These are phyloP conservation scores for Copidosoma aretas DNA, from an alignment of 2,888 invertebrate species.

Conservation along the genomic window DNA sequence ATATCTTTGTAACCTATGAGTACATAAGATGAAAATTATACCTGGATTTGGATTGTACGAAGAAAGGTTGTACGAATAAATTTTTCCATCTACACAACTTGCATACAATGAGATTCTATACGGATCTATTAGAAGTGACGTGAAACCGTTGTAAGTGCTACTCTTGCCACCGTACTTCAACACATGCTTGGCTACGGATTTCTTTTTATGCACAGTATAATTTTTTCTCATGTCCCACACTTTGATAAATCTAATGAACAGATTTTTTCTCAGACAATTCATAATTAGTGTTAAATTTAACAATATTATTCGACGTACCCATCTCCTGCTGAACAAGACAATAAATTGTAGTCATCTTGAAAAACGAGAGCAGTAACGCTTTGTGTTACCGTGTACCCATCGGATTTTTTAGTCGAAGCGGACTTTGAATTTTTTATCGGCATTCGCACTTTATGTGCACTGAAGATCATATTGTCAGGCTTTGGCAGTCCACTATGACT, in stretches of 20 bases:
- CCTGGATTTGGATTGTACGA: constrained; percentile 73
- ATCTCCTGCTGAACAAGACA: constrained; percentile 88
- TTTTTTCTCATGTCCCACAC: constrained; percentile 87
- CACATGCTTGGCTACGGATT: constrained; percentile 74
- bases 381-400: constrained; percentile 61
- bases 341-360: constrained; percentile 78
- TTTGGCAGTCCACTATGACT: constrained; percentile 64
- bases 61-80: constrained; percentile 84
- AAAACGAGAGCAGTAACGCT: constrained; percentile 86
- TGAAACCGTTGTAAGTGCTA: constrained; percentile 71
- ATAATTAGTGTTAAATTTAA: constrained; percentile 4
- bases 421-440: constrained; percentile 59
- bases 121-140: constrained; percentile 78
- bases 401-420: constrained; percentile 43
- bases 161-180: constrained; percentile 79
- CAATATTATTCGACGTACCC: constrained; percentile 64
- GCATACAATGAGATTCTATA: constrained; percentile 76
- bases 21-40: constrained; percentile 45
- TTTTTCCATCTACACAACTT: constrained; percentile 84
- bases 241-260: constrained; percentile 69
- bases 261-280: not conserved
- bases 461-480: constrained; percentile 76
- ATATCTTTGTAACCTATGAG: too few relatives aligned
- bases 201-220: constrained; percentile 73
- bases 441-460: constrained; percentile 67